Evolutionary conservation across 2,888 invertebrate genomes (phyloP).

Genomic region (Lepidocyrtoides sp.): DNA sequence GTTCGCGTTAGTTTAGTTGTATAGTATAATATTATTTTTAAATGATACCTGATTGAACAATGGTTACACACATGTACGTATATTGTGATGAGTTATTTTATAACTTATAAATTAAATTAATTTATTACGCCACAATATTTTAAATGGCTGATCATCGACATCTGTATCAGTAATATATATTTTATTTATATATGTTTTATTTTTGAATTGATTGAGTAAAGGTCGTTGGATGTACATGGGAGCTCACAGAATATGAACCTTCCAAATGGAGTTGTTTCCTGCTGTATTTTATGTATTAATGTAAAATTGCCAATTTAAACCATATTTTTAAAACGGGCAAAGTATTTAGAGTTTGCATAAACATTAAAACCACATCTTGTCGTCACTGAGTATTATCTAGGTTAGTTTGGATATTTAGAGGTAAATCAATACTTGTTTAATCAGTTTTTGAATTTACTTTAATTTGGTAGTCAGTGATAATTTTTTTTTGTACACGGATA

Average conservation of each 20-base stretch:
- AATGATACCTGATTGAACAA: neutral
- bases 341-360: too few relatives aligned
- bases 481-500: slow-evolving; percentile 67
- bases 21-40: neutral
- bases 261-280: slow-evolving; percentile 1
- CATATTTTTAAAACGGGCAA: too few relatives aligned
- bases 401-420: too few relatives aligned
- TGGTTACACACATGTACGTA: neutral
- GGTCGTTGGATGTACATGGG: slow-evolving; percentile 60
- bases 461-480: slow-evolving; percentile 45
- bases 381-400: slow-evolving; percentile 63
- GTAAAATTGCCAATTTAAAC: neutral
- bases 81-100: neutral
- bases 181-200: too few relatives aligned
- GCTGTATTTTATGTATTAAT: neutral
- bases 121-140: neutral
- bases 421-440: too few relatives aligned
- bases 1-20: neutral
- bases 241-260: slow-evolving; percentile 41
- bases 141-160: slow-evolving; percentile 7
- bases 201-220: slow-evolving; percentile 63
- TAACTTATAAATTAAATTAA: neutral
- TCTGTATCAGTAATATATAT: neutral
- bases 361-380: too few relatives aligned
- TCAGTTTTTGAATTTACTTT: too few relatives aligned